Conservation (phyloP, 2,888 invertebrate species). For the Subacronicta megacephala region DNA sequence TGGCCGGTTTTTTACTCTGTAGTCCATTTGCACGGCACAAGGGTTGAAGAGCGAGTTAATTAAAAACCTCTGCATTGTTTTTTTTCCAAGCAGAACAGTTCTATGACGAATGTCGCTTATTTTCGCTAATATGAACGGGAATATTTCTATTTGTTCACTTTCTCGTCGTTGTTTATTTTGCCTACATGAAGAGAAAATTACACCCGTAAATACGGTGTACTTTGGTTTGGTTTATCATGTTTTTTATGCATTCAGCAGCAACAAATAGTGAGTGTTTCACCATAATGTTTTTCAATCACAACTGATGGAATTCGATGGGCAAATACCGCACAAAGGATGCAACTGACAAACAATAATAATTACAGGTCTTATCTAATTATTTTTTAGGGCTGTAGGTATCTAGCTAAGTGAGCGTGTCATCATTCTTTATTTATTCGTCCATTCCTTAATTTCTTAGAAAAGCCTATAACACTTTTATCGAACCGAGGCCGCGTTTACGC, state of each 20-base stretch:
- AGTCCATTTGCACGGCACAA: neutral
- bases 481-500: too few species aligned
- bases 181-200: slow-evolving; percentile 14
- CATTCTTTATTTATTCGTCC: too few species aligned
- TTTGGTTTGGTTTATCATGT: slow-evolving; percentile 14
- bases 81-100: slow-evolving; percentile 4
- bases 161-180: slow-evolving; percentile 21
- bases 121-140: slow-evolving; percentile 37
- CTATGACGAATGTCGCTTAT: slow-evolving; percentile 31
- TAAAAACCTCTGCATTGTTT: slow-evolving; percentile 37
- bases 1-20: neutral
- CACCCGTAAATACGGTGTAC: slow-evolving; percentile 3
- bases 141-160: slow-evolving; percentile 32
- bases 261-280: slow-evolving; percentile 26
- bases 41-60: slow-evolving; percentile 27
- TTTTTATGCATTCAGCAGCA: neutral
- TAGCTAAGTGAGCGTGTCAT: too few species aligned
- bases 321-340: too few species aligned
- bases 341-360: too few species aligned
- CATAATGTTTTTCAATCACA: slow-evolving; percentile 14
- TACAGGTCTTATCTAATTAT: too few species aligned
- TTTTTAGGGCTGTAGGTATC: too few species aligned
- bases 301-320: neutral
- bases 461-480: too few species aligned
- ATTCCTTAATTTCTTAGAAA: too few species aligned